Conservation (phyloP, 2,113 vertebrate genomes). For the Collichthys lucidus region DNA sequence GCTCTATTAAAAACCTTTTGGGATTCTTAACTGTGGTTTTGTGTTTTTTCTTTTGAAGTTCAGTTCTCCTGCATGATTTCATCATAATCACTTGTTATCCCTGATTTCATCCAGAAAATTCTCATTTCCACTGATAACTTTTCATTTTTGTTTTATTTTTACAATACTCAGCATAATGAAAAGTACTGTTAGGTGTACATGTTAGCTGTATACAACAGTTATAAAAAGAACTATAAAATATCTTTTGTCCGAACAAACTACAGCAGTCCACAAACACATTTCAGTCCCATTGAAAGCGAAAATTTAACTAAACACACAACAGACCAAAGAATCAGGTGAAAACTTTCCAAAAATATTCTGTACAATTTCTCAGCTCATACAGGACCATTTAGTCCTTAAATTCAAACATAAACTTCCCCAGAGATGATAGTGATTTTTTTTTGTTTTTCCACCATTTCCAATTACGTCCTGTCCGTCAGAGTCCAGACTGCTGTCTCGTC, state of each 20-base stretch:
- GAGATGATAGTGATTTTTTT: not conserved
- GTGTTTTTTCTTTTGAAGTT: not conserved
- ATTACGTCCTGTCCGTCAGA: slow-evolving; percentile 39
- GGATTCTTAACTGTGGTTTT: slow-evolving; percentile 29
- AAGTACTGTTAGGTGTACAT: slow-evolving; percentile 21
- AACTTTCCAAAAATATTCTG: not conserved
- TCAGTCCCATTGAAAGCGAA: not conserved
- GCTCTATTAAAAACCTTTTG: slow-evolving; percentile 84
- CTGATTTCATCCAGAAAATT: not conserved
- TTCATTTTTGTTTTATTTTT: slow-evolving; percentile 43
- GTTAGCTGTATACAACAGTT: slow-evolving; percentile 23
- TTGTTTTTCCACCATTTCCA: not conserved
- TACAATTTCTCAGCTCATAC: slow-evolving; percentile 3
- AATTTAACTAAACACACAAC: not conserved
- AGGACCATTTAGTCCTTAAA: slow-evolving; percentile 1
- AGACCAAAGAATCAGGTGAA: slow-evolving; percentile 1
- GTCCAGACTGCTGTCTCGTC: slow-evolving; percentile 77
- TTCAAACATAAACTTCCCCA: not conserved
- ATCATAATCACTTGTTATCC: not conserved
- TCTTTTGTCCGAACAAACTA: slow-evolving; percentile 16
- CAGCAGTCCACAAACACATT: slow-evolving; percentile 18
- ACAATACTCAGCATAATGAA: slow-evolving; percentile 20
- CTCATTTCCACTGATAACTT: not conserved
- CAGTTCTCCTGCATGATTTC: not conserved
- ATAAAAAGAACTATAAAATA: slow-evolving; percentile 46